These are phyloP conservation scores for Bombycilla garrulus DNA, from an alignment of 2,113 vertebrate species.

Conservation along the genomic window DNA sequence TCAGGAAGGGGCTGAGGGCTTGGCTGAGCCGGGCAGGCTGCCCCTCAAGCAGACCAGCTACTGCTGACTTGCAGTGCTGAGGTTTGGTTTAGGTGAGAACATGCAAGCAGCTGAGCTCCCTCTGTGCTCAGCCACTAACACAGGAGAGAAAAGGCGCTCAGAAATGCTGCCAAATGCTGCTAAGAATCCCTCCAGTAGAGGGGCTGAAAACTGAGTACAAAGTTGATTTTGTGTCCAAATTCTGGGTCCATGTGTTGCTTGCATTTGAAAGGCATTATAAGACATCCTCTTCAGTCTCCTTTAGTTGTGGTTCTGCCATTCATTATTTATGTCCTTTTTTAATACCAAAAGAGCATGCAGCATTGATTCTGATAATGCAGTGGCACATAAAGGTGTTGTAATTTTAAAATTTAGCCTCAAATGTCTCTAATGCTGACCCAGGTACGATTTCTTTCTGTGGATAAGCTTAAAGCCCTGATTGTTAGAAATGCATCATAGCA, in stretches of 20 bases:
- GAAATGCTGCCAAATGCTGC: not conserved
- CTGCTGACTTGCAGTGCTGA: not conserved
- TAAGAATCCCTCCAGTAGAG: not conserved
- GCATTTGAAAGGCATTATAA: not conserved
- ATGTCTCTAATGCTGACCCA: not conserved
- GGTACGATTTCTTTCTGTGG: not conserved
- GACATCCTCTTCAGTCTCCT: not conserved
- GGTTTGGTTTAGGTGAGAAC: not conserved
- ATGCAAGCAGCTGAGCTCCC: not conserved
- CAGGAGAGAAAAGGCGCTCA: not conserved
- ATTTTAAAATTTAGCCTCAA: not conserved
- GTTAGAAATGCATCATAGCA: not conserved
- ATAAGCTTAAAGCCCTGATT: not conserved
- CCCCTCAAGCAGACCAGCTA: not conserved
- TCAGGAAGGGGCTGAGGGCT: not conserved
- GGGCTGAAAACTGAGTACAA: not conserved
- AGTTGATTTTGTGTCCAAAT: not conserved
- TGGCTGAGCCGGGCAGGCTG: not conserved
- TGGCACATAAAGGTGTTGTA: not conserved
- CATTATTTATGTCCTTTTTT: not conserved
- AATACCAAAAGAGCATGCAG: not conserved
- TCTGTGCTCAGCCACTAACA: not conserved
- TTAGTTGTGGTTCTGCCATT: not conserved
- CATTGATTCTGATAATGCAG: not conserved
- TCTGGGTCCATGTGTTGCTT: not conserved